Evolutionary conservation across 1,140 invertebrate genomes (phyloP).

Genomic region (Leptinotarsa lineolata): DNA sequence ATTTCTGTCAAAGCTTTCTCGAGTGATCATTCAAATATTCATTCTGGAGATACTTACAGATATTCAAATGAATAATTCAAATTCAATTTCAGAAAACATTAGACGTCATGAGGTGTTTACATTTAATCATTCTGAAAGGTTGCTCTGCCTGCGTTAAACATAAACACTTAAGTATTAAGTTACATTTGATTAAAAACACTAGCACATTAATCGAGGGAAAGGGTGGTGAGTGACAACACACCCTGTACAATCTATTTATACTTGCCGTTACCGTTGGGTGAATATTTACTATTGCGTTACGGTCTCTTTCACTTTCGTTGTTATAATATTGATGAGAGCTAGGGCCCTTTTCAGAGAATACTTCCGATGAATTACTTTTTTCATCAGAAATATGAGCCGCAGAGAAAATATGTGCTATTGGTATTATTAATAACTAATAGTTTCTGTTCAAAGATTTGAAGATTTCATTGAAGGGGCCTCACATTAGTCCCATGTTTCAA

Average conservation of each 20-base stretch:
- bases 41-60: conserved; percentile 40
- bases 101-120: conserved; percentile 41
- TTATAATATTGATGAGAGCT: conserved; percentile 23
- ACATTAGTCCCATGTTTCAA: too few species aligned
- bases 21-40: conserved; percentile 36
- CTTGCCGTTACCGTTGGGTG: conserved; percentile 22
- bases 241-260: conserved; percentile 31
- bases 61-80: conserved; percentile 47
- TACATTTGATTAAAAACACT: conserved; percentile 50
- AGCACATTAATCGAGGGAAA: conserved; percentile 43
- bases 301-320: conserved; percentile 23
- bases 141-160: conserved; percentile 42
- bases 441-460: too few species aligned
- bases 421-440: too few species aligned
- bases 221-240: conserved; percentile 34
- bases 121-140: conserved; percentile 48
- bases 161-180: conserved; percentile 47
- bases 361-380: conserved; percentile 12
- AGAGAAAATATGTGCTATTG: too few species aligned
- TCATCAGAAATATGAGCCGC: neutral
- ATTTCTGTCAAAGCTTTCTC: conserved; percentile 32
- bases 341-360: conserved; percentile 6
- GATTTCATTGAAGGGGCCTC: too few species aligned
- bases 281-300: conserved; percentile 28
- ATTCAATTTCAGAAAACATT: conserved; percentile 43